Conservation (phyloP, 1,140 invertebrate species). For the Aphaenogaster floridana region DNA sequence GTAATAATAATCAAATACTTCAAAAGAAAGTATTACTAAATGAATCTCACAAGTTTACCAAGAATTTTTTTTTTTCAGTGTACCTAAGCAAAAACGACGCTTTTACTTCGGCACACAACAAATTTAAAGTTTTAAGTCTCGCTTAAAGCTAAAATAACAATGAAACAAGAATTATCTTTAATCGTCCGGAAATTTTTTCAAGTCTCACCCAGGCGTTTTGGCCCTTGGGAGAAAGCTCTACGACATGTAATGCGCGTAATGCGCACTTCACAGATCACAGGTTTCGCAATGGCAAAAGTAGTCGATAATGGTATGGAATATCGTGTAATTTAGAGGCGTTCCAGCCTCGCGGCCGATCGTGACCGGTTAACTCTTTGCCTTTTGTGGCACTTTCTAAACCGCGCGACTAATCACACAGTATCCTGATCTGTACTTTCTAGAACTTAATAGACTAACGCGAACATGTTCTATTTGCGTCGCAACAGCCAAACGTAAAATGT, state of each 20-base stretch:
- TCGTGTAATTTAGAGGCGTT: slow-evolving; percentile 14
- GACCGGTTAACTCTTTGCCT: slow-evolving; percentile 11
- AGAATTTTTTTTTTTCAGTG: too few species aligned
- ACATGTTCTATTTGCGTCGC: background rate
- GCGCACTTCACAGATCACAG: background rate
- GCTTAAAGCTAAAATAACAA: too few species aligned
- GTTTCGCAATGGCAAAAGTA: slow-evolving; percentile 8
- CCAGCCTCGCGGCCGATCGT: background rate
- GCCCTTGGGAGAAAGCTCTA: background rate
- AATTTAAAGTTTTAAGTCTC: too few species aligned
- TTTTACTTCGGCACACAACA: too few species aligned
- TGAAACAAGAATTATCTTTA: background rate
- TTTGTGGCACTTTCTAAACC: slow-evolving; percentile 48
- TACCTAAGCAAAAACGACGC: too few species aligned
- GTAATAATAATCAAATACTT: too few species aligned
- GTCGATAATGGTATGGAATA: slow-evolving; percentile 9
- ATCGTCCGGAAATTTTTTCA: background rate
- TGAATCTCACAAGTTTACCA: too few species aligned
- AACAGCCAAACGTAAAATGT: background rate
- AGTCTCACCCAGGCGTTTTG: background rate
- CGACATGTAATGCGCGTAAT: background rate
- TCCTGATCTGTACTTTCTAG: slow-evolving; percentile 34
- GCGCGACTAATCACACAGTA: background rate
- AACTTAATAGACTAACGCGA: background rate
- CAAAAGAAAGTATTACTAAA: too few species aligned